Conservation (phyloP, 2,113 vertebrate genomes). For the Petrocephalus microphthalmus region DNA sequence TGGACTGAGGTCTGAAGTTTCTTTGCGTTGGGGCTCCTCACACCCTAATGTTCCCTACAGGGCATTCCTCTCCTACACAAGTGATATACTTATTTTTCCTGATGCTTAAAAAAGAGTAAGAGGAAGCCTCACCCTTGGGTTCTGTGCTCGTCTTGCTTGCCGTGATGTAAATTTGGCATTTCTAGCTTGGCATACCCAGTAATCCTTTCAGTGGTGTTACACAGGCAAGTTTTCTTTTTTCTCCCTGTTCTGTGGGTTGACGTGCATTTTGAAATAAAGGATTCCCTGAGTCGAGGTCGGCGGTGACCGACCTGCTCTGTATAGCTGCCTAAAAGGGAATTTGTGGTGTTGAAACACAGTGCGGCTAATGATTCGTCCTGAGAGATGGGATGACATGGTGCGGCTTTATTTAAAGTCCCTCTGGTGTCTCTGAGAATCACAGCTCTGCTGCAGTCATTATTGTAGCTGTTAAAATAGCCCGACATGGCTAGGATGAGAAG, state of each 20-base stretch:
- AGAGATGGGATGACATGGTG: background rate
- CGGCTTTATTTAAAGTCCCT: slow-evolving; percentile 3
- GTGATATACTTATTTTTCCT: background rate
- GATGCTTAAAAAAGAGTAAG: background rate
- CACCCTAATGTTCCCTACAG: background rate
- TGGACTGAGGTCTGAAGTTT: background rate
- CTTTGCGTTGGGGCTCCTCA: background rate
- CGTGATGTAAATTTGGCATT: background rate
- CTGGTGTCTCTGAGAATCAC: background rate
- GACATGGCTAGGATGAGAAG: background rate
- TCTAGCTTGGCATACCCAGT: background rate
- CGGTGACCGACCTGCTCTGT: background rate
- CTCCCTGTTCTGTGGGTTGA: background rate
- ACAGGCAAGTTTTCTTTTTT: background rate
- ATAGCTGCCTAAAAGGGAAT: background rate
- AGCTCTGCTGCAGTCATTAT: background rate
- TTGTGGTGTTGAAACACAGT: background rate
- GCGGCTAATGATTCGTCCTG: background rate
- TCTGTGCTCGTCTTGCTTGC: background rate
- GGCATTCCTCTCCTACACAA: background rate
- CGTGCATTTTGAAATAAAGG: background rate
- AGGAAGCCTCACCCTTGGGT: background rate
- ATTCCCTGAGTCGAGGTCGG: background rate
- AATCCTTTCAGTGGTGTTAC: background rate
- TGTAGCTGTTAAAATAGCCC: background rate